These are phyloP conservation scores for Lasioglossum leucozonium DNA, from an alignment of 2,888 invertebrate genomes.

Conservation along the genomic window DNA sequence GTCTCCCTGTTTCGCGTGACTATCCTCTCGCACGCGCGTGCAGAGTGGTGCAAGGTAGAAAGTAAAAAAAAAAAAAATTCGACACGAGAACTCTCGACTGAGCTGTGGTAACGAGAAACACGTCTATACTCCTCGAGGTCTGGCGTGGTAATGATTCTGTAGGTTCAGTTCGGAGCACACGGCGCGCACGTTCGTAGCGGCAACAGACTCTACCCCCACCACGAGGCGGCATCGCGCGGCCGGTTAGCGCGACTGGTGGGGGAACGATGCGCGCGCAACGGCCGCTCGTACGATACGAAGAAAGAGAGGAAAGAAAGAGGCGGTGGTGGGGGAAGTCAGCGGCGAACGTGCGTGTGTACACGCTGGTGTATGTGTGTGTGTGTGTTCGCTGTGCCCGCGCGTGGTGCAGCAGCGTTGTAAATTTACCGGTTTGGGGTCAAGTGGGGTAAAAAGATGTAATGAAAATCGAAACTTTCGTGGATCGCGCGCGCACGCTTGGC, in stretches of 20 bases:
- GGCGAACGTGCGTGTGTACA: slow-evolving; percentile 19
- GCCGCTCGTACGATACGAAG: slow-evolving; percentile 26
- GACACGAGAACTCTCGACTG: slow-evolving; percentile 78
- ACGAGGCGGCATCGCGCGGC: slow-evolving; percentile 56
- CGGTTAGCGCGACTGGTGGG: slow-evolving; percentile 46
- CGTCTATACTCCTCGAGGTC: slow-evolving; percentile 84
- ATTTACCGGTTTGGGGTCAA: slow-evolving; percentile 66
- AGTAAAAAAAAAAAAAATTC: slow-evolving; percentile 53
- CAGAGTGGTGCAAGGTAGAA: slow-evolving; percentile 22
- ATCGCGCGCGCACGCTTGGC: not conserved
- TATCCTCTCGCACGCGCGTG: slow-evolving; percentile 60
- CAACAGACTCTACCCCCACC: slow-evolving; percentile 62
- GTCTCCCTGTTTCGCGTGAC: slow-evolving; percentile 52
- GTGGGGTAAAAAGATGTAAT: slow-evolving; percentile 39
- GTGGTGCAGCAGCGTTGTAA: slow-evolving; percentile 61
- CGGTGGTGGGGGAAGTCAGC: slow-evolving; percentile 7
- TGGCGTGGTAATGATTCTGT: slow-evolving; percentile 83
- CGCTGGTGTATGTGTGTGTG: slow-evolving; percentile 26
- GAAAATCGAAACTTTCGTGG: slow-evolving; percentile 49
- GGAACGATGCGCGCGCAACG: slow-evolving; percentile 64
- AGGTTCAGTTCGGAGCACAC: slow-evolving; percentile 76
- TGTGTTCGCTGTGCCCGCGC: slow-evolving; percentile 24
- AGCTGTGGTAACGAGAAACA: slow-evolving; percentile 79
- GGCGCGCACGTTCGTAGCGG: slow-evolving; percentile 75
- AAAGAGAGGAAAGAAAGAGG: slow-evolving; percentile 44